Evolutionary conservation across 1,140 invertebrate species (phyloP), one percentile per base, ranked within the genome.

Genomic region (Drosophila aff.): DNA sequence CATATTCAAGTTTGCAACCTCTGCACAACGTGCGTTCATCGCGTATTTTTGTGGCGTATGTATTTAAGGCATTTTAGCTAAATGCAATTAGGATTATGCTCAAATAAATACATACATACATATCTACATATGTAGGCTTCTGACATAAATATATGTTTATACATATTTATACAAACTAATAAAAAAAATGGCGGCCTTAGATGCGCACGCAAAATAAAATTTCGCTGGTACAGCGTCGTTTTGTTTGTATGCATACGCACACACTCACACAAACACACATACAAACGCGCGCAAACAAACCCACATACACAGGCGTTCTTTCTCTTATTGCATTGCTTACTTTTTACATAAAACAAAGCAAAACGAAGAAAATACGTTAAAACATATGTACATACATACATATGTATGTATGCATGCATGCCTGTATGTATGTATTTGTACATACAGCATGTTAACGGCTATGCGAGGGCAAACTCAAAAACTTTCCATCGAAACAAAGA

Each of bases 131-230:
- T 61, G 21, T 31, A 13, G 18, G 15, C 40, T 53, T 53, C 61
- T 41, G 49, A 40, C 21, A 55, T 69, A 55, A 81, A 53, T 60
- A 52, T 64, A 58, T 65, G 38, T 52, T 47, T 61, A 47, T 65
- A 60, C 68, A 63, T 50, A 69, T 69, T 77, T 64, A 50, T 73
- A 82, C 75, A 89, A 83, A 74, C 64, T 67, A 73, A 61, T 59
- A 86, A 75, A 84, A 79, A 85, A 87, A 89, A 87, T 90, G 84
- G 84, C 84, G 84, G 69, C 81, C 81, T 64, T 75, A 81, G 85
- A 87, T 87, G 84, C 84, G 84, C 84, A 87, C 84, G 84, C 84
- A 87, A 87, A 87, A 87, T 90, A 90, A 64, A 82, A 81, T 78
- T 84, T 77, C 59, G 76, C 73, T 76, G 50, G 50, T 82, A 66